A percentile compares a stretch with the other conserved stretches of the same genome.
phyloP scores from a whole-genome alignment of 2,113 vertebrate species.

The Prionailurus viverrinus region DNA sequence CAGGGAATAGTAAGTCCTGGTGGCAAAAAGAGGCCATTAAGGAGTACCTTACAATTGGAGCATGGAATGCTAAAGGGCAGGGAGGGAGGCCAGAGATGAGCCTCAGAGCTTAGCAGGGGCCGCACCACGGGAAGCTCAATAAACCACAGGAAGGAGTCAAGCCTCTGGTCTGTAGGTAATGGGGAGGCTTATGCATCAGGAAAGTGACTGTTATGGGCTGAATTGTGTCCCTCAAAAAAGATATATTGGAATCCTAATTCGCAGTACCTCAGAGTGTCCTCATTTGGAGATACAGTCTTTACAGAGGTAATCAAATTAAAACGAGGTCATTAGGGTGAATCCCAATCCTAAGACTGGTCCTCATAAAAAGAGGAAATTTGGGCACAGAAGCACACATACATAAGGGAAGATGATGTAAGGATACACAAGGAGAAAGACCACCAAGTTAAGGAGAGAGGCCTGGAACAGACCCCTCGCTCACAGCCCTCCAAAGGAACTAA shows the following conservation, averaged over 20 bases:
- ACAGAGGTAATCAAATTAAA: neutral
- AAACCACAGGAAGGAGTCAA: neutral
- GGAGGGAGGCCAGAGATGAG: neutral
- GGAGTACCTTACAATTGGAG: neutral
- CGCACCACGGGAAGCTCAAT: fast-evolving
- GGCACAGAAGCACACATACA: neutral
- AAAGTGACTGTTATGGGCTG: neutral
- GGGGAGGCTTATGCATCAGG: neutral
- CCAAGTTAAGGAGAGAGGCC: neutral
- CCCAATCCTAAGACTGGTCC: neutral
- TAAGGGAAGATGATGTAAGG: neutral
- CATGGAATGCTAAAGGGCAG: neutral
- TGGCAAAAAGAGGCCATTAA: neutral
- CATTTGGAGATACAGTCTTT: neutral
- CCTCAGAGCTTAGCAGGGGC: neutral
- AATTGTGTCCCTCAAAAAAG: neutral
- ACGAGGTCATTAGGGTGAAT: neutral
- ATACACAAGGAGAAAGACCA: neutral
- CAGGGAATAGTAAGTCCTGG: neutral
- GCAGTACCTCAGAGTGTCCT: neutral
- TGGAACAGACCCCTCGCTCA: neutral
- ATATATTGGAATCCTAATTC: neutral
- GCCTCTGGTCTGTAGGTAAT: neutral
- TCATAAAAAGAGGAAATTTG: neutral
- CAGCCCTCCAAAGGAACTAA: neutral